phyloP scores from a whole-genome alignment of 2,888 invertebrate genomes.

The Eueremaeus valkanovi region DNA sequence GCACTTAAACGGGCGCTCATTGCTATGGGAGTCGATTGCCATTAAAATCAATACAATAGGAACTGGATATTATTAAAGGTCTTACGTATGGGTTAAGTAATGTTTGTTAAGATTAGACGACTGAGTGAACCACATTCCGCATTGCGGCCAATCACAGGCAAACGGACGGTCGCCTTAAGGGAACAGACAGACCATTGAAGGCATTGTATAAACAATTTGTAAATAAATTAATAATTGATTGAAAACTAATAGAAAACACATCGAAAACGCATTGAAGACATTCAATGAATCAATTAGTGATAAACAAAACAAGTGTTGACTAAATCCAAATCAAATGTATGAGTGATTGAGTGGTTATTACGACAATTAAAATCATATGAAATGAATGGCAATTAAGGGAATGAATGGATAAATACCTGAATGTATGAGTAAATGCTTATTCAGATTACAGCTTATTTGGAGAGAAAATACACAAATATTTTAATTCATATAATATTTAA shows the following conservation, averaged over 20 bases:
- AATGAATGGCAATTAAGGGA: too few species aligned
- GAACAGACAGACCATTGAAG: too few species aligned
- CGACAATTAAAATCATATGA: too few species aligned
- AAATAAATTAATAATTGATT: too few species aligned
- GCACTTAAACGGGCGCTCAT: conserved; percentile 39
- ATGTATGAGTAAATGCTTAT: conserved; percentile 14
- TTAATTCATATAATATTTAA: too few species aligned
- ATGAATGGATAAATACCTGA: background rate
- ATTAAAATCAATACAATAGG: background rate
- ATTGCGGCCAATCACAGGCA: conserved; percentile 76
- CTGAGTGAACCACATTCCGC: conserved; percentile 77
- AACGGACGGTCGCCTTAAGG: conserved; percentile 59
- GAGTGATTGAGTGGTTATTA: too few species aligned
- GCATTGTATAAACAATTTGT: too few species aligned
- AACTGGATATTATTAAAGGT: background rate
- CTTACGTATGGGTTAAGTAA: conserved; percentile 38
- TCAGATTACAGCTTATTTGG: conserved; percentile 5
- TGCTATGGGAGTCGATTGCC: background rate
- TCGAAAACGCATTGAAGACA: too few species aligned
- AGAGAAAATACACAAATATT: background rate
- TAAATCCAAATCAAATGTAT: too few species aligned
- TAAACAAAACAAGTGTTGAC: background rate
- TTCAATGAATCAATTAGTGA: background rate
- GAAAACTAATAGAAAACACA: too few species aligned
- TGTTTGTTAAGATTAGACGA: conserved; percentile 41